A percentile compares a stretch with the other conserved stretches of the same genome.
phyloP scores from a whole-genome alignment of 2,888 invertebrate species.

The Seira sanloemensis region DNA sequence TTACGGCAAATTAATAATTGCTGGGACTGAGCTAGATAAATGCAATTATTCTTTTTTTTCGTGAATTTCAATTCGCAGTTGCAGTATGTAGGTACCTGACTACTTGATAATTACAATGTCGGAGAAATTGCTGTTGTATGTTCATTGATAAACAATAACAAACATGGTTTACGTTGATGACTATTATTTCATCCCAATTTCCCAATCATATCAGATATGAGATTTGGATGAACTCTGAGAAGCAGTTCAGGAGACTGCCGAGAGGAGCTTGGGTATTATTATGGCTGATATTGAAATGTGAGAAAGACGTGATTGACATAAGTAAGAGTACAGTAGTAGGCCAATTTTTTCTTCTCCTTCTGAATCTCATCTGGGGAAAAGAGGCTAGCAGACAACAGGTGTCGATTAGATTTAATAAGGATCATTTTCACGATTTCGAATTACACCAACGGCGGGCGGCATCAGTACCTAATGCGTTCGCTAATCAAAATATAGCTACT shows the following conservation, averaged over 20 bases:
- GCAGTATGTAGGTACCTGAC: not conserved
- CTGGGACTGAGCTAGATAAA: not conserved
- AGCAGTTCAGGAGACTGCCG: too few relatives aligned
- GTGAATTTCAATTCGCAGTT: not conserved
- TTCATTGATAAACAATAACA: not conserved
- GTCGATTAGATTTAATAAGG: slow-evolving; percentile 39
- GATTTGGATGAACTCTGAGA: not conserved
- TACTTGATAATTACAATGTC: not conserved
- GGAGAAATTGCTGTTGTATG: not conserved
- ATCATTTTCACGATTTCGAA: not conserved
- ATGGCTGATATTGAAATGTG: too few relatives aligned
- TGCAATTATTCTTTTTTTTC: not conserved
- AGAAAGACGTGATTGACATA: not conserved
- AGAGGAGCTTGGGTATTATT: not conserved
- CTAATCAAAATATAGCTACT: not conserved
- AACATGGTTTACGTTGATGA: not conserved
- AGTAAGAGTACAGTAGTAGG: not conserved
- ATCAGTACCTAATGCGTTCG: not conserved
- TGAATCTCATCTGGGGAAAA: too few relatives aligned
- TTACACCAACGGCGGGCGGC: not conserved
- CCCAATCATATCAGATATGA: not conserved
- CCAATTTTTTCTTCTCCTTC: too few relatives aligned
- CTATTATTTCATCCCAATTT: not conserved
- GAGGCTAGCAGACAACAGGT: slow-evolving; percentile 26
- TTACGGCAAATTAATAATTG: not conserved